Conservation (phyloP, 2,888 invertebrate genomes). For the Podabrus alpinus region DNA sequence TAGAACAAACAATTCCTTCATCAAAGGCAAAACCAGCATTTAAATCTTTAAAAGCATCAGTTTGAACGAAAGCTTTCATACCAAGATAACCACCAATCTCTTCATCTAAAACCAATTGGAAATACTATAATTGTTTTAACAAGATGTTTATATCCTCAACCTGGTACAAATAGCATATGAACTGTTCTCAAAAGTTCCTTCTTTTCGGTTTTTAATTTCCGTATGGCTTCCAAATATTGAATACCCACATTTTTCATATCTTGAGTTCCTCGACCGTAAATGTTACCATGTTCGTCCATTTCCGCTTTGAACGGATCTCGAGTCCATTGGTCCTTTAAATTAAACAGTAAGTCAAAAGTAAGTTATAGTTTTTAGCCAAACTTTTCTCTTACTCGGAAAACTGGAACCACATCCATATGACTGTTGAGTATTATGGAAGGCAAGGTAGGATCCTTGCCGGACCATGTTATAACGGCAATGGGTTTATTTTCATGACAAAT, state of each 20-base stretch:
- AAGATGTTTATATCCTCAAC: constrained; percentile 45
- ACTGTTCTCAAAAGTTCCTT: constrained; percentile 66
- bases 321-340: constrained; percentile 81
- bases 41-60: constrained; percentile 72
- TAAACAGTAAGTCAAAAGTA: too few relatives aligned
- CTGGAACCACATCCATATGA: constrained; percentile 94
- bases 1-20: constrained; percentile 79
- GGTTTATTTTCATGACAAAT: constrained; percentile 63
- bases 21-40: constrained; percentile 86
- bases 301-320: constrained; percentile 87
- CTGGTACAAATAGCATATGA: constrained; percentile 75
- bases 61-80: constrained; percentile 76
- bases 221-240: constrained; percentile 76
- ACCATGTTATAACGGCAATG: constrained; percentile 78
- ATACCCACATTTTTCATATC: constrained; percentile 86
- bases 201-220: constrained; percentile 64
- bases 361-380: neutral
- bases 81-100: constrained; percentile 84
- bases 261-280: constrained; percentile 77
- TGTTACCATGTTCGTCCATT: constrained; percentile 83
- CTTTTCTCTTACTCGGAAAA: constrained; percentile 60
- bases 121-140: neutral
- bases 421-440: constrained; percentile 81
- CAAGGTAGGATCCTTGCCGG: constrained; percentile 68
- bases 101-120: constrained; percentile 67